Percentiles rank a stretch among this genome's conserved stretches.
Evolutionary conservation across 2,888 invertebrate species (phyloP).

Genomic region (Synergus japonicus): DNA sequence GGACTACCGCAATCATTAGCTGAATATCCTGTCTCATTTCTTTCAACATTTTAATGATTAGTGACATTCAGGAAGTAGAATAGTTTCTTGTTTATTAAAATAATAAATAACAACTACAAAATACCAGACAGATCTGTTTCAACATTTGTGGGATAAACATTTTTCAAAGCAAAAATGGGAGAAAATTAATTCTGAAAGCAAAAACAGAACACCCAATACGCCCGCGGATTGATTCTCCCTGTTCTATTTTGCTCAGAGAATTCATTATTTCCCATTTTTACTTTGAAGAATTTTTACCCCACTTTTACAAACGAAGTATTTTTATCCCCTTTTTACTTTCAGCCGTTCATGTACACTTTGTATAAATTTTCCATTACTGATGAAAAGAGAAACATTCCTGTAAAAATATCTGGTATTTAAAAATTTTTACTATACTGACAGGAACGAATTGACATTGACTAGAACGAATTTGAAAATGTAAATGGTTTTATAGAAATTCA

Average conservation of each 20-base stretch:
- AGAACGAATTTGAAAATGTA: conserved; percentile 6
- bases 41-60: neutral
- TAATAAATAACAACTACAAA: too few relatives aligned
- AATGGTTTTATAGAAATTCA: neutral
- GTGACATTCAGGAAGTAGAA: neutral
- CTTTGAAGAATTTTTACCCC: too few relatives aligned
- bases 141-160: too few relatives aligned
- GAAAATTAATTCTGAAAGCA: too few relatives aligned
- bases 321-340: neutral
- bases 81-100: neutral
- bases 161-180: too few relatives aligned
- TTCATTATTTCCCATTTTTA: too few relatives aligned
- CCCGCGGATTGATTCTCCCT: too few relatives aligned
- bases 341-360: neutral
- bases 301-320: too few relatives aligned
- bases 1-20: neutral
- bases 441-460: neutral
- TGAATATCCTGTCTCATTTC: neutral
- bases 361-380: neutral
- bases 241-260: too few relatives aligned
- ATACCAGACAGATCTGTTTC: too few relatives aligned
- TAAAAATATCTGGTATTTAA: conserved; percentile 6
- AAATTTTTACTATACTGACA: neutral
- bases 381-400: conserved; percentile 19
- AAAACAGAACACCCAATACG: too few relatives aligned